Percentiles rank a stretch among this genome's conserved stretches.
phyloP scores from a whole-genome alignment of 2,797 vertebrate genomes.

The Takifugu rubripes region DNA sequence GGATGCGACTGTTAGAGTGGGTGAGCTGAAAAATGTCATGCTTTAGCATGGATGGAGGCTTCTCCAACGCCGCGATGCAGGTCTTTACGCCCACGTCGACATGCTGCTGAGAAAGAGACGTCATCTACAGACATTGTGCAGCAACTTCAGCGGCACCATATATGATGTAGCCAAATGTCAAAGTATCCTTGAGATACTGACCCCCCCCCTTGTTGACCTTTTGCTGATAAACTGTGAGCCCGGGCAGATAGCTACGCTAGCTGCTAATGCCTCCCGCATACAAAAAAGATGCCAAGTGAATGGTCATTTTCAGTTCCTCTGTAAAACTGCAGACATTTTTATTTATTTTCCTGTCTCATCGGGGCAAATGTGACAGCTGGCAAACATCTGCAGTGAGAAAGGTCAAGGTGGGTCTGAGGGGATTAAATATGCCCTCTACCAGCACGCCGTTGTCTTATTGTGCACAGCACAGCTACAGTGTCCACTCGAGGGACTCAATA shows the following conservation, averaged over 20 bases:
- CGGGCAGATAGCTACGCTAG: too few relatives aligned
- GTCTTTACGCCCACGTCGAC: not conserved
- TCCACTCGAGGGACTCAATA: too few relatives aligned
- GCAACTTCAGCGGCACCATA: not conserved
- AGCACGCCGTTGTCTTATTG: conserved; percentile 33
- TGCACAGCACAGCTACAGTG: conserved; percentile 27
- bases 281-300: not conserved
- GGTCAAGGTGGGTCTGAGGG: conserved; percentile 44
- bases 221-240: too few relatives aligned
- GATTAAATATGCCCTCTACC: conserved; percentile 39
- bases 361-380: conserved; percentile 8
- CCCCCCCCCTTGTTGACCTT: too few relatives aligned
- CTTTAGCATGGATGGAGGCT: not conserved
- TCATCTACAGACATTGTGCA: not conserved
- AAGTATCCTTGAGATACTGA: too few relatives aligned
- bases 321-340: not conserved
- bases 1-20: not conserved
- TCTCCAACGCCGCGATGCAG: not conserved
- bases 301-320: not conserved
- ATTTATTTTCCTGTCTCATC: not conserved
- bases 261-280: too few relatives aligned
- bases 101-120: not conserved
- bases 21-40: conserved; percentile 10
- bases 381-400: conserved; percentile 37
- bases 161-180: too few relatives aligned